Base-by-base conservation (phyloP, 2,113 vertebrate genomes). In the Narcine bancroftii region DNA sequence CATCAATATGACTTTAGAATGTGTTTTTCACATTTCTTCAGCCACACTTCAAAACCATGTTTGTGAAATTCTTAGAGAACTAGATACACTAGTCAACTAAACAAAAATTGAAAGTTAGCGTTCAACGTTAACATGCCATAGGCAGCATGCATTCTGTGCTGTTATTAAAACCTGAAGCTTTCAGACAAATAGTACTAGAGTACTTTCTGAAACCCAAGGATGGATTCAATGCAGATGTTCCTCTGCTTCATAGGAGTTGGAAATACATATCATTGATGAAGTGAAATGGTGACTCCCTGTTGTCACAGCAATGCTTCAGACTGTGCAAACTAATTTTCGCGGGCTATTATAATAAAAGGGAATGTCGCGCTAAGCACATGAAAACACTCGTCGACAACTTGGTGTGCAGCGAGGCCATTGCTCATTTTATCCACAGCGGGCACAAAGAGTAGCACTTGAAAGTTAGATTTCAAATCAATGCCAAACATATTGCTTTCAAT, bases 241-340 rank as follows among this genome's bases (percentile, higher is more conserved):
- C 39, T 42, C 63, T 45, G 1, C 63, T 26, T 69, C 36, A n/a
- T n/a, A 87, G 53, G 56, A 69, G 89, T 66, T 42, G 63, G 19
- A 60, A n/a, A 83, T 60, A 36, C 53, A 60, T 26, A 63, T 39
- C 60, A 89, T 42, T 65, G 87, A 42, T 66, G 19, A 91, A 91
- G 63, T 33, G 89, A 91, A n/a, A 69, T 69, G 65, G 47, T 47
- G 89, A 33, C 89, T 29, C 63, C 39, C 42, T 69, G 65, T 91
- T 71, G 89, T 47, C 65, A 47, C 63, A 69, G 2, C 24, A 69
- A 69, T 47, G 45, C 66, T 91, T 71, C 89, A 91, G 89, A 69
- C 89, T 69, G 65, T n/a, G 89, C 63, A 63, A 69, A 69, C 65
- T 91, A 91, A 91, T 91, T 91, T 45, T 69, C 39, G 42, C 65